A percentile compares a stretch with the other conserved stretches of the same genome.
Conservation (phyloP, 2,888 invertebrate species). For the Palloptera scutellata region DNA sequence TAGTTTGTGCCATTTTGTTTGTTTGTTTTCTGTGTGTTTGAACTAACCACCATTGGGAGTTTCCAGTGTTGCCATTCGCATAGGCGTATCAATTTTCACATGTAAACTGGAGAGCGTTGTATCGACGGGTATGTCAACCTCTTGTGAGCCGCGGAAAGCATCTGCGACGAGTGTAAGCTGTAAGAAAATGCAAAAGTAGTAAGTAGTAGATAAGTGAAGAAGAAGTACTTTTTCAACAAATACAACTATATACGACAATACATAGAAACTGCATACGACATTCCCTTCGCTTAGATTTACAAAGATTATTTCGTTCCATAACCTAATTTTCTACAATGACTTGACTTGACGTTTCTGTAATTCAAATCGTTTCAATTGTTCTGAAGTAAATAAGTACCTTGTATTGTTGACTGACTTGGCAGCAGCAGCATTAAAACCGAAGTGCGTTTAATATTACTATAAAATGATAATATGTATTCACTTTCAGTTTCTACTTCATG, state of each 20-base stretch:
- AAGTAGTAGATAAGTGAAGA: neutral
- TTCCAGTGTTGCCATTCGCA: conserved; percentile 59
- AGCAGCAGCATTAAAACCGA: neutral
- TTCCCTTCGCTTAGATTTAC: conserved; percentile 23
- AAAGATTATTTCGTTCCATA: conserved; percentile 45
- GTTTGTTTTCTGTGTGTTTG: conserved; percentile 27
- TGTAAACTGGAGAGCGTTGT: conserved; percentile 61
- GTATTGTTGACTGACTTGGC: too few species aligned
- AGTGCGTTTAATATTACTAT: conserved; percentile 4
- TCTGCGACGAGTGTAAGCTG: conserved; percentile 59
- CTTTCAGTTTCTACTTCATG: conserved; percentile 31
- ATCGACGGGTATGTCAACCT: conserved; percentile 60
- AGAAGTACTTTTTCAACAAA: neutral
- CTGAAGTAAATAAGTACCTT: neutral
- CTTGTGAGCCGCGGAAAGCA: conserved; percentile 56
- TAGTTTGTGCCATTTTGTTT: neutral
- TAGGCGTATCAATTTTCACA: conserved; percentile 61
- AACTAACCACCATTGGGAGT: conserved; percentile 66
- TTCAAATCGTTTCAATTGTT: conserved; percentile 11
- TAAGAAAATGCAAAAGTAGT: conserved; percentile 10
- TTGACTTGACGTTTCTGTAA: neutral
- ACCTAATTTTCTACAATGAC: conserved; percentile 50
- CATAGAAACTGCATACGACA: neutral
- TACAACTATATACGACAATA: conserved; percentile 1
- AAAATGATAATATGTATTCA: neutral